Percentiles rank a stretch among this genome's conserved stretches.
Evolutionary conservation across 2,888 invertebrate genomes (phyloP).

Genomic region (Nysson spinosus): DNA sequence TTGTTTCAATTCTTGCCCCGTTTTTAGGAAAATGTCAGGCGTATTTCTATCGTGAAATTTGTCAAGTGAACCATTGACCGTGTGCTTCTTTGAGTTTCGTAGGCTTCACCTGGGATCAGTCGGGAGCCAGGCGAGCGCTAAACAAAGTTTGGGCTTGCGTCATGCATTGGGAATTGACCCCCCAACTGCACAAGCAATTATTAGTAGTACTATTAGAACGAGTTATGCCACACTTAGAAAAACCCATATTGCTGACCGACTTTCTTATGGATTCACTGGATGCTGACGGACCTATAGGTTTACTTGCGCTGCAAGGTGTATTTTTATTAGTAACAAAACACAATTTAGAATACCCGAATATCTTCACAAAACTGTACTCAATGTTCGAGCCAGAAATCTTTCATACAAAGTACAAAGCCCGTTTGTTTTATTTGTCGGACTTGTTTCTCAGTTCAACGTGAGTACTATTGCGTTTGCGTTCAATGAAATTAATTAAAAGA

Average conservation of each 20-base stretch:
- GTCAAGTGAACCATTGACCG: no score
- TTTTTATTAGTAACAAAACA: constrained; percentile 92
- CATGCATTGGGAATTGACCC: constrained; percentile 85
- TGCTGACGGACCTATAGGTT: constrained; percentile 90
- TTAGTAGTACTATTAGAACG: constrained; percentile 89
- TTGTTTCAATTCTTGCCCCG: background rate
- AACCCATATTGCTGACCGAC: constrained; percentile 91
- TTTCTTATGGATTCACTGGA: constrained; percentile 94
- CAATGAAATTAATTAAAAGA: background rate
- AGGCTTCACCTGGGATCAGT: constrained; percentile 82
- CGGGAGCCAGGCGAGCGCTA: constrained; percentile 79
- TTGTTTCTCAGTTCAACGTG: constrained; percentile 95
- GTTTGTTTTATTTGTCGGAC: constrained; percentile 92
- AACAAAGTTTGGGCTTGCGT: constrained; percentile 88
- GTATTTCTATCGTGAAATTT: no score
- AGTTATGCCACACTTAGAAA: constrained; percentile 87
- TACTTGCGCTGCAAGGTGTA: constrained; percentile 94
- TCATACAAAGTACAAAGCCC: constrained; percentile 91
- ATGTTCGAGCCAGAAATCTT: constrained; percentile 95
- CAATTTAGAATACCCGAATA: constrained; percentile 96
- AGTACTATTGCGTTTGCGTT: constrained; percentile 72
- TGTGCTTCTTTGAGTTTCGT: no score
- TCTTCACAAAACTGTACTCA: constrained; percentile 96
- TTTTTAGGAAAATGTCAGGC: no score
- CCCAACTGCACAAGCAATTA: constrained; percentile 86